These are phyloP conservation scores for Sebastes paucispinis DNA, from an alignment of 2,797 vertebrate genomes.

Conservation along the genomic window DNA sequence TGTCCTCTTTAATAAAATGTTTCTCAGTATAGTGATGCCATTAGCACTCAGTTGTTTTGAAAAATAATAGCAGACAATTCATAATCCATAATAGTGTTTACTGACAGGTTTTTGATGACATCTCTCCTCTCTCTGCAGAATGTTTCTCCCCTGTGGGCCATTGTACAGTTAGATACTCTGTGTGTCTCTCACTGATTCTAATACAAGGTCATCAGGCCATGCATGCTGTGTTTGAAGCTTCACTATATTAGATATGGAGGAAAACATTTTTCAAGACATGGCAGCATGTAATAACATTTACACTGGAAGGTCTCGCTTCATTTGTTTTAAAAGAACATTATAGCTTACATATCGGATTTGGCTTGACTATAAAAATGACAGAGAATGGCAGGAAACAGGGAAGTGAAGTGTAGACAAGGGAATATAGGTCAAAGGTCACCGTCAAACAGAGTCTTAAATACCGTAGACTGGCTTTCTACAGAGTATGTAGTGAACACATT, in stretches of 20 bases:
- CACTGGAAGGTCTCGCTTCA: background rate
- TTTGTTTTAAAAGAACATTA: background rate
- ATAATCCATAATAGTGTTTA: conserved; percentile 38
- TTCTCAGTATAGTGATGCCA: background rate
- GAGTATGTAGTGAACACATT: background rate
- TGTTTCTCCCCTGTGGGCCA: conserved; percentile 36
- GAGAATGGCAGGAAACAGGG: background rate
- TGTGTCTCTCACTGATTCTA: conserved; percentile 13
- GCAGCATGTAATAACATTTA: conserved; percentile 7
- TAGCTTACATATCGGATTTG: background rate
- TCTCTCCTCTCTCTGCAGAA: conserved; percentile 27
- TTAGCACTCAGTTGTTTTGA: conserved; percentile 28
- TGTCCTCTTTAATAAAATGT: conserved; percentile 26
- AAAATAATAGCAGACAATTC: conserved; percentile 26
- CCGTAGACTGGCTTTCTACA: background rate
- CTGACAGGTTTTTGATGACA: conserved; percentile 43
- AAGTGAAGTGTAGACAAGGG: background rate
- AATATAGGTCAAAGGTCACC: conserved; percentile 26
- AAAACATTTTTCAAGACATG: conserved; percentile 21
- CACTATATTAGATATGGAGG: conserved; percentile 2
- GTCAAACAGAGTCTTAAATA: background rate
- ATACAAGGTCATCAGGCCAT: conserved; percentile 34
- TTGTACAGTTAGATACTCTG: conserved; percentile 28
- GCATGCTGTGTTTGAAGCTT: background rate
- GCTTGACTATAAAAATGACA: background rate